Percentiles rank a stretch among this genome's conserved stretches.
Evolutionary conservation across 1,140 invertebrate genomes (phyloP).

Genomic region (Bombyx mori): DNA sequence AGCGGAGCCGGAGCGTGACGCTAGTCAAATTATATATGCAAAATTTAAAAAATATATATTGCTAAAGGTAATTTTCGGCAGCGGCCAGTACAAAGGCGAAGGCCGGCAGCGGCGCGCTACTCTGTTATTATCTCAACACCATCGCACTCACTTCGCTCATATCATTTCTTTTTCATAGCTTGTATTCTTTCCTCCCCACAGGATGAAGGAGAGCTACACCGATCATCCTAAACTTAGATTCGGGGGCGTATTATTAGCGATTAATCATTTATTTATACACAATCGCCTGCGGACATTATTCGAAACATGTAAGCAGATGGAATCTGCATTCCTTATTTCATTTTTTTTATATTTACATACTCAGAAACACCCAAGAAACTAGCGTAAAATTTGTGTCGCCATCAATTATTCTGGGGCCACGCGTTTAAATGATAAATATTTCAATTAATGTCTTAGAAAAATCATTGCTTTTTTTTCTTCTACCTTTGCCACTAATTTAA

Average conservation of each 20-base stretch:
- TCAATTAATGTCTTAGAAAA: no score
- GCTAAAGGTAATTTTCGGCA: slow-evolving; percentile 52
- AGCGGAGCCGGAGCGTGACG: no score
- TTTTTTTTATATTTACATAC: no score
- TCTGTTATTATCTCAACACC: slow-evolving; percentile 70
- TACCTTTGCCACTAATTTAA: no score
- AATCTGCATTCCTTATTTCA: no score
- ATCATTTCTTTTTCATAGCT: slow-evolving; percentile 59
- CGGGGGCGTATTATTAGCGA: slow-evolving; percentile 60
- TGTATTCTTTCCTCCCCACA: slow-evolving; percentile 45
- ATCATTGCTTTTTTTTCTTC: no score
- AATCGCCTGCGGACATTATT: slow-evolving; percentile 69
- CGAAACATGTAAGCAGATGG: slow-evolving; percentile 63
- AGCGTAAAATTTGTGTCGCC: slow-evolving; percentile 66
- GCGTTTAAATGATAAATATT: no score
- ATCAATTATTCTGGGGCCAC: slow-evolving; percentile 24
- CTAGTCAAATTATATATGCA: no score
- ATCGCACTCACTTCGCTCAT: slow-evolving; percentile 50
- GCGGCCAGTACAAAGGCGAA: slow-evolving; percentile 39
- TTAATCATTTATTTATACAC: slow-evolving; percentile 58
- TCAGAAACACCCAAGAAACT: no score
- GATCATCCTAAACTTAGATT: slow-evolving; percentile 52
- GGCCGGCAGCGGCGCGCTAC: slow-evolving; percentile 29
- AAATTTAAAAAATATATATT: slow-evolving; percentile 23
- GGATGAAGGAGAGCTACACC: slow-evolving; percentile 38